phyloP scores from a whole-genome alignment of 2,888 invertebrate species.

The Muschampia plurimacula region DNA sequence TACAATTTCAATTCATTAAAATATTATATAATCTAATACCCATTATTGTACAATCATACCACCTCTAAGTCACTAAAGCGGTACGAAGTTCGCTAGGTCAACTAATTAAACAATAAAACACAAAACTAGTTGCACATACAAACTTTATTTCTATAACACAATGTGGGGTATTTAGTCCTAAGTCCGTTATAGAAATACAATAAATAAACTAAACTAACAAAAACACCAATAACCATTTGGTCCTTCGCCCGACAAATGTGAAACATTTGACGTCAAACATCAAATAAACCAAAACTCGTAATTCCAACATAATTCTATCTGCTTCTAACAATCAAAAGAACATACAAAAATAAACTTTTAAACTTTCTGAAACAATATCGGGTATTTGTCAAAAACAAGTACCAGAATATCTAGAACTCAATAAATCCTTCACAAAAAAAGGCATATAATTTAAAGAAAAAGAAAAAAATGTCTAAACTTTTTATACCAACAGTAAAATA shows the following conservation, averaged over 20 bases:
- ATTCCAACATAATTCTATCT: conserved; percentile 14
- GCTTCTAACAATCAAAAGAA: conserved; percentile 24
- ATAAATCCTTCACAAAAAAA: conserved; percentile 27
- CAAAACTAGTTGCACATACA: conserved; percentile 40
- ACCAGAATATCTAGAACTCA: neutral
- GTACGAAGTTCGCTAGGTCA: too few relatives aligned
- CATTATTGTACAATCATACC: too few relatives aligned
- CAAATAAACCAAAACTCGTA: conserved; percentile 22
- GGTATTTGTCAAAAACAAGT: neutral
- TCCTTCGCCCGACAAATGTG: conserved; percentile 12
- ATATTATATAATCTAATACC: too few relatives aligned
- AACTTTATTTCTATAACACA: conserved; percentile 48
- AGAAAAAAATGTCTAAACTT: too few relatives aligned
- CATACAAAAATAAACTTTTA: conserved; percentile 4
- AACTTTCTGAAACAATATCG: neutral
- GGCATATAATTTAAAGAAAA: neutral
- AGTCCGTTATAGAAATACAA: conserved; percentile 20
- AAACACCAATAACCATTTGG: conserved; percentile 14
- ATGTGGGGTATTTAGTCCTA: conserved; percentile 26
- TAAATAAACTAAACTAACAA: conserved; percentile 34
- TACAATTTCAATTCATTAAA: too few relatives aligned
- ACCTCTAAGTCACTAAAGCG: too few relatives aligned
- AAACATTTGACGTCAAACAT: conserved; percentile 19
- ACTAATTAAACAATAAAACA: conserved; percentile 28
- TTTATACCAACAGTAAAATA: too few relatives aligned